Evolutionary conservation across 2,797 vertebrate species (phyloP).

Genomic region (Champsocephalus esox): DNA sequence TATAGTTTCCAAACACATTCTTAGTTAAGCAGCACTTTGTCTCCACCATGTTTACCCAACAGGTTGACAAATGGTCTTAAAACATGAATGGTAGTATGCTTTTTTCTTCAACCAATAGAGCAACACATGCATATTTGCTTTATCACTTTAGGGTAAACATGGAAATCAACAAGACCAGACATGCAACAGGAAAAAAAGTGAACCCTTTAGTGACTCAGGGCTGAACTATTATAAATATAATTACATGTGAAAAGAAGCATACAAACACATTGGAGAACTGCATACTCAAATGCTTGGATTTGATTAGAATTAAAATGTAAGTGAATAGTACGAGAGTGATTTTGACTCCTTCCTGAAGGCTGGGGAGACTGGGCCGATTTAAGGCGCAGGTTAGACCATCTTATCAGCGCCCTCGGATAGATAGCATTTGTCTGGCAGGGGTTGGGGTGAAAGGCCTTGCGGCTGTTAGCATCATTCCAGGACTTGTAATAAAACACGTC

Average conservation of each 20-base stretch:
- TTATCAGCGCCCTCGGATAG: conserved; percentile 27
- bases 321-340: neutral
- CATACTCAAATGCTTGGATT: neutral
- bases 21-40: neutral
- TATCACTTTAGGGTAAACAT: neutral
- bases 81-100: neutral
- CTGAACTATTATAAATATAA: neutral
- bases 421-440: conserved; percentile 50
- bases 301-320: too few relatives aligned
- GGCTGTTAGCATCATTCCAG: conserved; percentile 25
- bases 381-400: conserved; percentile 18
- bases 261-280: too few relatives aligned
- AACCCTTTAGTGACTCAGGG: neutral
- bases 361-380: neutral
- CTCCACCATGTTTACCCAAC: too few relatives aligned
- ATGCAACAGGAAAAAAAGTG: neutral
- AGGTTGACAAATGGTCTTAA: neutral
- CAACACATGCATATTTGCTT: neutral
- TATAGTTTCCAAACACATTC: too few relatives aligned
- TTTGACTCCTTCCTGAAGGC: neutral
- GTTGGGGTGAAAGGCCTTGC: conserved; percentile 36
- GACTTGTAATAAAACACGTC: conserved; percentile 63
- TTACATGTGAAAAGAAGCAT: neutral
- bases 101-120: neutral
- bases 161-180: neutral